These are phyloP conservation scores for Lepisosteus oculatus DNA, from an alignment of 2,113 vertebrate species.

Conservation along the genomic window DNA sequence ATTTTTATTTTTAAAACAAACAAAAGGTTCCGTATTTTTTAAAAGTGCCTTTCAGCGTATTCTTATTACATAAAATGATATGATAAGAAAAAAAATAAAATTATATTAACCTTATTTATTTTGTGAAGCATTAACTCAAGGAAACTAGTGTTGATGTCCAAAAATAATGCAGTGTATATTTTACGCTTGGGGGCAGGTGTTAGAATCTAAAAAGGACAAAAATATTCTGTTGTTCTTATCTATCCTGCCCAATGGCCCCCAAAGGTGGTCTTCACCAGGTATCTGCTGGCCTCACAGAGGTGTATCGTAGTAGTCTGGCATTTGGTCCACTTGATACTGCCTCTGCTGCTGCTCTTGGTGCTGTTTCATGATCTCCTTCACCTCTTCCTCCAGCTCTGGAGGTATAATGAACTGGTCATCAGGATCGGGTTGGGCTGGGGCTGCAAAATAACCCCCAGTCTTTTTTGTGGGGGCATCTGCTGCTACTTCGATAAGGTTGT, in stretches of 20 bases:
- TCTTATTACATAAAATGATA: slow-evolving; percentile 82
- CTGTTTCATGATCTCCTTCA: slow-evolving; percentile 97
- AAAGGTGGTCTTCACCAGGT: slow-evolving; percentile 25
- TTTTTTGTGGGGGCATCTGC: slow-evolving; percentile 82
- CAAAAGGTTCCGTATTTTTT: slow-evolving; percentile 67
- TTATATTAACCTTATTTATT: slow-evolving; percentile 42
- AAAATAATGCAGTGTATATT: slow-evolving; percentile 39
- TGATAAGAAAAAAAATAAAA: slow-evolving; percentile 69
- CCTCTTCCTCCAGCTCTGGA: slow-evolving; percentile 95
- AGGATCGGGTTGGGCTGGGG: slow-evolving; percentile 89
- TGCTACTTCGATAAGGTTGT: slow-evolving; percentile 92
- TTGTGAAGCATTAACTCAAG: slow-evolving; percentile 51
- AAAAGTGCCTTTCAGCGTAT: slow-evolving; percentile 59
- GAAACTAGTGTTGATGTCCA: slow-evolving; percentile 62
- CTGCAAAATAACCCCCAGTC: slow-evolving; percentile 89
- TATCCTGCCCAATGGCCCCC: background rate
- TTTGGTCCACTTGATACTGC: slow-evolving; percentile 69
- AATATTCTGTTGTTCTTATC: slow-evolving; percentile 34
- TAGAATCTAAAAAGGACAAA: slow-evolving; percentile 61
- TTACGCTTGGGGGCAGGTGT: slow-evolving; percentile 36
- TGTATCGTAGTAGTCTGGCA: slow-evolving; percentile 84
- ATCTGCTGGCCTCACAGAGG: slow-evolving; percentile 76
- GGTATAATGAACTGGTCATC: slow-evolving; percentile 98
- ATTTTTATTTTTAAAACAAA: slow-evolving; percentile 70
- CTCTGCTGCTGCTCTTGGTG: slow-evolving; percentile 87